Evolutionary conservation across 2,888 invertebrate genomes (phyloP).

Genomic region (Xanthorhoe designata): DNA sequence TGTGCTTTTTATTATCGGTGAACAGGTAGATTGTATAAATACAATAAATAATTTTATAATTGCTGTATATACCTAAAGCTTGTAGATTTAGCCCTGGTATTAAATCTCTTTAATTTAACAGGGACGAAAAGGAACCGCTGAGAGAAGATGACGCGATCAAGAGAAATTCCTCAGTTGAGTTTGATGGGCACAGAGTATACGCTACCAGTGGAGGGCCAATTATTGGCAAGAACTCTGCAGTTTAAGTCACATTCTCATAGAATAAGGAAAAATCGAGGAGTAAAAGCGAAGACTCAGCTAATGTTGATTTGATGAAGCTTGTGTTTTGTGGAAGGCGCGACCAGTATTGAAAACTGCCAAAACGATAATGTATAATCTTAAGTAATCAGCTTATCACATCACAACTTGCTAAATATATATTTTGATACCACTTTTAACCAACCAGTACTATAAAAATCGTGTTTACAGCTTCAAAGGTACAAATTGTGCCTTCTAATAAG

Average conservation of each 20-base stretch:
- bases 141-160: conserved; percentile 89
- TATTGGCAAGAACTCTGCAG: conserved; percentile 96
- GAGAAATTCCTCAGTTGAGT: conserved; percentile 92
- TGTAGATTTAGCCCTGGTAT: conserved; percentile 1
- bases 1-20: conserved; percentile 16
- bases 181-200: conserved; percentile 92
- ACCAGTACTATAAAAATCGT: conserved; percentile 16
- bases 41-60: conserved; percentile 20
- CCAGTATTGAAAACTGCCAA: conserved; percentile 82
- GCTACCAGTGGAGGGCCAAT: conserved; percentile 93
- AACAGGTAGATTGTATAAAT: conserved; percentile 17
- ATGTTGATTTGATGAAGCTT: conserved; percentile 58
- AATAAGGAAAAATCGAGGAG: conserved; percentile 8
- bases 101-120: conserved; percentile 45
- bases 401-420: conserved; percentile 50
- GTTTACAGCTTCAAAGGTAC: conserved; percentile 71
- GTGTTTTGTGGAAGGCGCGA: conserved; percentile 77
- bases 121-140: conserved; percentile 94
- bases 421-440: conserved; percentile 49
- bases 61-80: conserved; percentile 45
- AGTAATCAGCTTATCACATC: conserved; percentile 64
- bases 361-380: conserved; percentile 65
- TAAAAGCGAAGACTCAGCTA: conserved; percentile 8
- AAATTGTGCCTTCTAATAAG: conserved; percentile 75
- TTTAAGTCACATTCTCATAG: conserved; percentile 73